phyloP scores from a whole-genome alignment of 2,888 invertebrate genomes.

The Iselma pallidipennis region DNA sequence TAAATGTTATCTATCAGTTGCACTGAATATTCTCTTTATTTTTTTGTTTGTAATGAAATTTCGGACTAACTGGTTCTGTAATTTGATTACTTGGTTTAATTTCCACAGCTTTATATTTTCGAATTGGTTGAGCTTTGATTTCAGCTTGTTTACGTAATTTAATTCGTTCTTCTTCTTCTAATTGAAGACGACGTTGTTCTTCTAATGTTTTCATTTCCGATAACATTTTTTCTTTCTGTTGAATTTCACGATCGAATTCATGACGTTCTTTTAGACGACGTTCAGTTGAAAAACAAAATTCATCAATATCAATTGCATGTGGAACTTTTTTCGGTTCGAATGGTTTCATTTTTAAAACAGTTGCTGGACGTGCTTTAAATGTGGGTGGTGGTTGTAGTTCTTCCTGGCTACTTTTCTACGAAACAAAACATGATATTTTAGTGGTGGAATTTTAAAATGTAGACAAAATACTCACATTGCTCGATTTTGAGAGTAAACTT shows the following conservation, averaged over 20 bases:
- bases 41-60: slow-evolving; percentile 47
- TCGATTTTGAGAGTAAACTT: slow-evolving; percentile 1
- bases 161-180: slow-evolving; percentile 59
- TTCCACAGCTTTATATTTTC: slow-evolving; percentile 57
- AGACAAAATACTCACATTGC: background rate
- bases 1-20: too few species aligned
- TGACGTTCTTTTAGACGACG: slow-evolving; percentile 65
- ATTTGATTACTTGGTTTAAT: slow-evolving; percentile 61
- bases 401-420: background rate
- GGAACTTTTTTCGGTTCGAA: slow-evolving; percentile 64
- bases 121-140: slow-evolving; percentile 67
- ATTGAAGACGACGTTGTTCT: slow-evolving; percentile 46
- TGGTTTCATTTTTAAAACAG: slow-evolving; percentile 66
- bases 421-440: background rate
- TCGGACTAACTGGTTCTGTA: slow-evolving; percentile 69
- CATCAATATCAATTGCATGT: slow-evolving; percentile 56
- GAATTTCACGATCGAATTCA: slow-evolving; percentile 62
- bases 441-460: background rate
- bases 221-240: slow-evolving; percentile 59
- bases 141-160: slow-evolving; percentile 62
- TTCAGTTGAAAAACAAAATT: slow-evolving; percentile 68
- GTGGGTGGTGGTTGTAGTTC: background rate
- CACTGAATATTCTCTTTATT: slow-evolving; percentile 35
- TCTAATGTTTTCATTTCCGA: slow-evolving; percentile 37
- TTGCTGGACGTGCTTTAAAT: slow-evolving; percentile 68